Conservation (phyloP, 2,888 invertebrate genomes). For the Rotaria macrura region DNA sequence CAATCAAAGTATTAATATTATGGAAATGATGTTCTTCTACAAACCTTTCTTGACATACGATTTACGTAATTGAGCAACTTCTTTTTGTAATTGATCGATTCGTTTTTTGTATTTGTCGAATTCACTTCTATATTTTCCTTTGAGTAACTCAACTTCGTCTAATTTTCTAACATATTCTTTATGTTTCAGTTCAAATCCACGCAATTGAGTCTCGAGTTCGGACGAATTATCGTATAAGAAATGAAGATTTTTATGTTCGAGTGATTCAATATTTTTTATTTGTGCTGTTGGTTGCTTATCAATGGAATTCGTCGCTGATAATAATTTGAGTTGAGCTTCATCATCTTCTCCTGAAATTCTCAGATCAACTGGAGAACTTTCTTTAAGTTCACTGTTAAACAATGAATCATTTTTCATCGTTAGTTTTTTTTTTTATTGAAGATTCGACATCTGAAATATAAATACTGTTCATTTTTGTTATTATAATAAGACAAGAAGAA, state of each 20-base stretch:
- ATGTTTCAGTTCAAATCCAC: neutral
- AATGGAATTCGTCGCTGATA: neutral
- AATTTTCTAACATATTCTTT: conserved; percentile 32
- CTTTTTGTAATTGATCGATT: neutral
- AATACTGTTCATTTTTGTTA: too few species aligned
- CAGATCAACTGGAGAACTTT: neutral
- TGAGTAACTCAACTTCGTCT: conserved; percentile 28
- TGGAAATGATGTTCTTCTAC: neutral
- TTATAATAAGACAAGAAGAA: too few species aligned
- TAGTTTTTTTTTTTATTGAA: neutral
- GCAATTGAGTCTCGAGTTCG: neutral
- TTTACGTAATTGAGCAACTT: neutral
- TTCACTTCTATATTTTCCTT: conserved; percentile 4
- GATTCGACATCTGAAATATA: neutral
- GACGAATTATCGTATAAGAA: neutral
- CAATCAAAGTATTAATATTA: too few species aligned
- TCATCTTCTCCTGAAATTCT: neutral
- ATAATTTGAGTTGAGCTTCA: neutral
- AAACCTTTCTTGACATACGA: neutral
- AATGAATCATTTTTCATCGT: neutral
- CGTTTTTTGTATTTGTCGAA: conserved; percentile 22
- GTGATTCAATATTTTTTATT: neutral
- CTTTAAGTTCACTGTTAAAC: neutral
- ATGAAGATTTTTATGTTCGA: neutral
- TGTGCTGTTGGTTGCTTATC: neutral